phyloP scores from a whole-genome alignment of 2,113 vertebrate species.

The Sinocyclocheilus maitianheensis region DNA sequence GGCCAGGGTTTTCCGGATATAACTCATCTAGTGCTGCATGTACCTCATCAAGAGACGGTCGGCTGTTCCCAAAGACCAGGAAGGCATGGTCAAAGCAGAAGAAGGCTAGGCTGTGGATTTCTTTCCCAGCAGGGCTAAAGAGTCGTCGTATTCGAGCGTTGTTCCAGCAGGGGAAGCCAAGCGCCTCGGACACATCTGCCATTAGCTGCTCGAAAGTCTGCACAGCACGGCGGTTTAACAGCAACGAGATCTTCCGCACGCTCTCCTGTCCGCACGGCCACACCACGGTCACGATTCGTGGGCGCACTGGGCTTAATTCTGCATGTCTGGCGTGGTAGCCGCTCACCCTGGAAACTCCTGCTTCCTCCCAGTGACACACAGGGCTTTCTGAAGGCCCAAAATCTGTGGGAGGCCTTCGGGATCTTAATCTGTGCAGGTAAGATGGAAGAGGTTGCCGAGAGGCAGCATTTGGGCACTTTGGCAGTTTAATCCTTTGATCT shows the following conservation, averaged over 20 bases:
- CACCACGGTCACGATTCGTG: conserved; percentile 88
- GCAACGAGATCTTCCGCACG: conserved; percentile 84
- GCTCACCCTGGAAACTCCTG: conserved; percentile 1
- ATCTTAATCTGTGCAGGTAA: conserved; percentile 30
- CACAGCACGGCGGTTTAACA: conserved; percentile 87
- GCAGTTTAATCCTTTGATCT: conserved; percentile 52
- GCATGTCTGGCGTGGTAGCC: conserved; percentile 76
- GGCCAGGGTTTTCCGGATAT: conserved; percentile 79
- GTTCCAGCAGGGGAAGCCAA: conserved; percentile 92
- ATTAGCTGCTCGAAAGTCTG: conserved; percentile 91
- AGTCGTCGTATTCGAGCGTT: conserved; percentile 86
- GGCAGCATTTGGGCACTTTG: conserved; percentile 44
- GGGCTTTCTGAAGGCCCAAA: conserved; percentile 30
- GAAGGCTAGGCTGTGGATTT: conserved; percentile 82
- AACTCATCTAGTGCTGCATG: conserved; percentile 86
- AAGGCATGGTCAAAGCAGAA: conserved; percentile 88
- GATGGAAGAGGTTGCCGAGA: conserved; percentile 30
- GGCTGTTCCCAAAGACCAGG: conserved; percentile 84
- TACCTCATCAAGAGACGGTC: conserved; percentile 80
- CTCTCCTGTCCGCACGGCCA: conserved; percentile 76
- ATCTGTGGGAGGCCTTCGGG: conserved; percentile 22
- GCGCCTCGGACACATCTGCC: conserved; percentile 88
- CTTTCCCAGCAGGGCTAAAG: conserved; percentile 80
- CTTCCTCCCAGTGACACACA: conserved; percentile 29
- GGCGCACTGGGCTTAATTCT: conserved; percentile 84